These are phyloP conservation scores for Macaria notata DNA, from an alignment of 2,888 invertebrate genomes.

Conservation along the genomic window DNA sequence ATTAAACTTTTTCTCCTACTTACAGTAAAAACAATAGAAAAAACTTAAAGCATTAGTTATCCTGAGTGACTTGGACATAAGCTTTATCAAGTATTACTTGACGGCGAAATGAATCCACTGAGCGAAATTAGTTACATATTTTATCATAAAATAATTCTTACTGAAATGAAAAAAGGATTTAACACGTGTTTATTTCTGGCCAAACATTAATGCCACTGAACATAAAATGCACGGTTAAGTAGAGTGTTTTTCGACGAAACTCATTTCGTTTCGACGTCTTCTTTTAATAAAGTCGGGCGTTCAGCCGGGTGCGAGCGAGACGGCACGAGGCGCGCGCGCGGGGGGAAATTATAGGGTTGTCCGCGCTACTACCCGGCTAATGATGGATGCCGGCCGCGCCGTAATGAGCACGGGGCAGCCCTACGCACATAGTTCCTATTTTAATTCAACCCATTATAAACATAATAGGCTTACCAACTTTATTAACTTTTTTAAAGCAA, in stretches of 20 bases:
- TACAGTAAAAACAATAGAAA: no score
- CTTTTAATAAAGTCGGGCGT: slow-evolving; percentile 61
- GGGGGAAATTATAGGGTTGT: slow-evolving; percentile 76
- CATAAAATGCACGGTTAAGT: slow-evolving; percentile 43
- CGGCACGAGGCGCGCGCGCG: slow-evolving; percentile 43
- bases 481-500: slow-evolving; percentile 14
- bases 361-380: slow-evolving; percentile 62
- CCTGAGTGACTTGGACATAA: no score
- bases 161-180: slow-evolving; percentile 18
- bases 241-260: slow-evolving; percentile 59
- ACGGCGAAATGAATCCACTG: no score
- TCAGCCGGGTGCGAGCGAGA: slow-evolving; percentile 40
- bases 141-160: no score
- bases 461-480: slow-evolving; percentile 26
- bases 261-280: slow-evolving; percentile 64
- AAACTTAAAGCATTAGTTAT: no score
- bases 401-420: slow-evolving; percentile 68
- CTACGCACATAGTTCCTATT: slow-evolving; percentile 44
- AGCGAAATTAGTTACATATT: no score
- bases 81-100: no score
- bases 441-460: slow-evolving; percentile 42
- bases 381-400: slow-evolving; percentile 61
- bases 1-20: no score
- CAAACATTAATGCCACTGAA: slow-evolving; percentile 45
- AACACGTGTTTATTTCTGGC: slow-evolving; percentile 34